phyloP scores from a whole-genome alignment of 2,113 vertebrate genomes.

The Hippoglossus stenolepis region DNA sequence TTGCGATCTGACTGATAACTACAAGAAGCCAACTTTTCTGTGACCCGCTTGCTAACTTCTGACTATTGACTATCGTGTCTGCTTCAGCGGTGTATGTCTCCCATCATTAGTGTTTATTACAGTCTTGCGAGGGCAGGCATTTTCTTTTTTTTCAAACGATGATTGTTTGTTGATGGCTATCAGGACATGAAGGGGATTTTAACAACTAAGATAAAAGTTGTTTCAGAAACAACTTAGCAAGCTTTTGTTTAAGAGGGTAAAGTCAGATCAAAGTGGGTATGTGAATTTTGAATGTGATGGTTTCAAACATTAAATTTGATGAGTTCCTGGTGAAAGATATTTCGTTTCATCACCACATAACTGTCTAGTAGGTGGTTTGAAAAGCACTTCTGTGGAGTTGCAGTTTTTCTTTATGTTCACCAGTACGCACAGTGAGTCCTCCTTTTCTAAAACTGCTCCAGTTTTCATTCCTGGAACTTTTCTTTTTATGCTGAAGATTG shows the following conservation, averaged over 20 bases:
- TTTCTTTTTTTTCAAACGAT: too few relatives aligned
- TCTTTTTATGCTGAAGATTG: not conserved
- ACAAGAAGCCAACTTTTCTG: too few relatives aligned
- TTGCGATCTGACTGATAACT: too few relatives aligned
- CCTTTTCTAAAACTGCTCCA: slow-evolving; percentile 28
- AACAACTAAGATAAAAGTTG: too few relatives aligned
- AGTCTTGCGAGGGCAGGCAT: too few relatives aligned
- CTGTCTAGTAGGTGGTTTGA: slow-evolving; percentile 27
- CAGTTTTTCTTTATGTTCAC: slow-evolving; percentile 9
- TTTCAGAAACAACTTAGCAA: too few relatives aligned
- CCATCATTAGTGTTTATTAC: too few relatives aligned
- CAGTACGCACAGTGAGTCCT: slow-evolving; percentile 11
- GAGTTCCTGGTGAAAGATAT: not conserved
- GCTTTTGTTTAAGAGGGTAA: not conserved
- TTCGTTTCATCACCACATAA: slow-evolving; percentile 7
- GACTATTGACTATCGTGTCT: too few relatives aligned
- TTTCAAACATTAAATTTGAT: slow-evolving; percentile 1
- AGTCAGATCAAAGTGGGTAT: not conserved
- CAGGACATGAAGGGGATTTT: too few relatives aligned
- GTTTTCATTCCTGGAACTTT: slow-evolving; percentile 26
- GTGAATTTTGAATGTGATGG: not conserved
- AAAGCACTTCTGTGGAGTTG: slow-evolving; percentile 5
- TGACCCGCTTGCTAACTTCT: too few relatives aligned
- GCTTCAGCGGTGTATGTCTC: too few relatives aligned
- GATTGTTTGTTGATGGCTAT: too few relatives aligned